Evolutionary conservation across 2,888 invertebrate species (phyloP), one percentile per base, ranked within the genome.

Genomic region (Teleogryllus oceanicus): DNA sequence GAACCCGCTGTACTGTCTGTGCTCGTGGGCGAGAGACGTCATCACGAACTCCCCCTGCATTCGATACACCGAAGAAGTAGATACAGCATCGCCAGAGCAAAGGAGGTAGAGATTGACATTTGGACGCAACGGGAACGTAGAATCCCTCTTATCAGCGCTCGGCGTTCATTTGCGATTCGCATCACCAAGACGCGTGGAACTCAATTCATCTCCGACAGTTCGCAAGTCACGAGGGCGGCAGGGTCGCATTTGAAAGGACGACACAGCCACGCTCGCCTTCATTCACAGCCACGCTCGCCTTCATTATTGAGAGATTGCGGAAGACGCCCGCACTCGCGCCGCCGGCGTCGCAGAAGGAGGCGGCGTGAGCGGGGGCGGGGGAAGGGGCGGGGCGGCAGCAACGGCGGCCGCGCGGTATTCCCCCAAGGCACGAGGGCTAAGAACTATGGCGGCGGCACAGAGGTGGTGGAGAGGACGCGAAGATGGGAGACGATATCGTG

Each of bases 301-400:
- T 62, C 62, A 62, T 62, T 62, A 62, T 62, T 62, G 62, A 62
- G 62, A 62, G 62, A 62, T 62, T 62, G 62, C 4, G 62, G 62
- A 62, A 62, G 62, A 62, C 62, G 62, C 62, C 62, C 62, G 62
- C 62, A 62, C 62, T 62, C 62, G 18, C 16, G 16, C 18, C 62
- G 13, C 62, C 18, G 62, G 62, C 13, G 62, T 5, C 62, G 13
- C 3, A 2, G 2, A 62, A 2, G 62, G 62, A 4, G 2, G 18
- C 2, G 4, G 62, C 0, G 24, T 4, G 4, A 4, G 62, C 62
- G 16, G 62, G 4, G 62, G 18, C 62, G 62, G 16, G 0, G 62
- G 62, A 3, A 62, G 62, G 62, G 2, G 62, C 16, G 2, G 16
- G 62, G 3, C 3, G 62, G 62, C 13, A 18, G 62, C 2, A 16